phyloP scores from a whole-genome alignment of 2,888 invertebrate species.

The Lasioglossum zephyrum region DNA sequence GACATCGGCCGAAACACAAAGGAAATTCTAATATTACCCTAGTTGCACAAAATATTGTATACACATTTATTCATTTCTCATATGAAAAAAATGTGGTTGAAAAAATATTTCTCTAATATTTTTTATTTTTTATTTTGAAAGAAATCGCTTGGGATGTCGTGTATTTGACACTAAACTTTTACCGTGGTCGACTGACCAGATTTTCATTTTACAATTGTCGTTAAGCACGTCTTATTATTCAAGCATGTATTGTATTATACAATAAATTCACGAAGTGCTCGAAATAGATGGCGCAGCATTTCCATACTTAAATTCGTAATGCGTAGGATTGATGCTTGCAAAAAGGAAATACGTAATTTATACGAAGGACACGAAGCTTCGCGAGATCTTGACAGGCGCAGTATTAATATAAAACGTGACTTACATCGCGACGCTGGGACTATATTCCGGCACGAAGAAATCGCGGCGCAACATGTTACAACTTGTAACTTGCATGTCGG shows the following conservation, averaged over 20 bases:
- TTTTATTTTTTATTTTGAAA: no score
- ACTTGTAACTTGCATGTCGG: neutral
- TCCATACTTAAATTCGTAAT: constrained; percentile 1
- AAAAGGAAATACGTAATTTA: constrained; percentile 11
- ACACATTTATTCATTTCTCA: no score
- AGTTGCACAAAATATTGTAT: no score
- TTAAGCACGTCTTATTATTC: neutral
- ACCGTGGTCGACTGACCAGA: neutral
- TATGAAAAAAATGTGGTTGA: no score
- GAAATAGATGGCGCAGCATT: neutral
- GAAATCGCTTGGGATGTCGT: no score
- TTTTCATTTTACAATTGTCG: neutral
- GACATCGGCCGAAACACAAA: neutral
- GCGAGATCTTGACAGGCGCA: neutral
- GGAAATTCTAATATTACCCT: neutral
- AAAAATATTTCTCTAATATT: no score
- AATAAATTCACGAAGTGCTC: neutral
- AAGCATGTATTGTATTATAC: neutral
- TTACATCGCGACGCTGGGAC: neutral
- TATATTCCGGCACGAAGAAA: constrained; percentile 3
- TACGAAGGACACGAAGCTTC: constrained; percentile 15
- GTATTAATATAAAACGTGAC: constrained; percentile 13
- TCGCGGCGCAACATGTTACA: neutral
- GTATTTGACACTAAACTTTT: neutral
- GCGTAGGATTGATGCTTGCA: neutral